These are phyloP conservation scores for Drosophila orosa DNA, from an alignment of 1,140 invertebrate genomes.

Conservation along the genomic window DNA sequence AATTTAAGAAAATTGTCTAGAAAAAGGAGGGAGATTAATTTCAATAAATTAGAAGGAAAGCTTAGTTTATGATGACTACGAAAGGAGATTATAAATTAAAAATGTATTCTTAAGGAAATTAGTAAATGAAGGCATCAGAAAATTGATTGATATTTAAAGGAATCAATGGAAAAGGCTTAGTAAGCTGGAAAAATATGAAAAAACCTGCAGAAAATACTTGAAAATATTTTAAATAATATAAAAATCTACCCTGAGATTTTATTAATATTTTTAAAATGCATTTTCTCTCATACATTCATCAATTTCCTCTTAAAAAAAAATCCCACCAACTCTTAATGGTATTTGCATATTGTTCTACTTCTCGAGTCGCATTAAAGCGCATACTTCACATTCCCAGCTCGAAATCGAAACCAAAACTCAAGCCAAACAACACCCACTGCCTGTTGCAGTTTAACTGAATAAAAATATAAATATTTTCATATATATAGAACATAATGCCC, in stretches of 20 bases:
- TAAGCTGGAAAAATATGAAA: too few relatives aligned
- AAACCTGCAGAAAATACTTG: neutral
- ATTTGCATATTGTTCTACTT: slow-evolving; percentile 19
- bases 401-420: slow-evolving; percentile 6
- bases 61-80: neutral
- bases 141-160: too few relatives aligned
- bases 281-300: neutral
- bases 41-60: too few relatives aligned
- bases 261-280: neutral
- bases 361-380: slow-evolving; percentile 25
- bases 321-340: slow-evolving; percentile 3
- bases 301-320: neutral
- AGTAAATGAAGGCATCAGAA: too few relatives aligned
- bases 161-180: too few relatives aligned
- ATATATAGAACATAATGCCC: slow-evolving; percentile 5
- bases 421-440: slow-evolving; percentile 30
- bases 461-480: slow-evolving; percentile 58
- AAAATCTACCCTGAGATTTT: neutral
- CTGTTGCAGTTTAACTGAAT: slow-evolving; percentile 34
- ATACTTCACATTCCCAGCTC: slow-evolving; percentile 32
- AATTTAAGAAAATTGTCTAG: neutral
- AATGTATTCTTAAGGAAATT: too few relatives aligned
- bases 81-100: too few relatives aligned
- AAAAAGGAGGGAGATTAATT: neutral
- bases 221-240: neutral